phyloP scores from a whole-genome alignment of 2,113 vertebrate species.

The Oxyruncus cristatus region DNA sequence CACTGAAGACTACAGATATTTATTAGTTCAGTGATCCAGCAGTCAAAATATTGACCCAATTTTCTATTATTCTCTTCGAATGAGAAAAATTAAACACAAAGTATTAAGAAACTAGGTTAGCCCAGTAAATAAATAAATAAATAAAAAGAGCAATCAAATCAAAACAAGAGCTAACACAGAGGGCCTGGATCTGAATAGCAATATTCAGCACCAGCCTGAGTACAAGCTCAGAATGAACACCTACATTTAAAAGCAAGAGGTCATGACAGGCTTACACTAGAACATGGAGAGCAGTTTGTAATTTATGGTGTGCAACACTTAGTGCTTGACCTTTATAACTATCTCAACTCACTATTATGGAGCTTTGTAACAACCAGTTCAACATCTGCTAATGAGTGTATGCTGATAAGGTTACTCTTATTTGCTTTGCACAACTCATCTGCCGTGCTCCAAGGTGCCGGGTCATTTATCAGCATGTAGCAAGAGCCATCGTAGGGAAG shows the following conservation, averaged over 20 bases:
- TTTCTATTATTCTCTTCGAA: background rate
- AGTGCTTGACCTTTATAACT: background rate
- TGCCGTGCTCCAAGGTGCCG: conserved; percentile 65
- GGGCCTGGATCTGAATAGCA: background rate
- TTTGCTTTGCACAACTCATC: conserved; percentile 65
- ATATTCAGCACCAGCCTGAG: background rate
- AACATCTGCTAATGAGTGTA: conserved; percentile 86
- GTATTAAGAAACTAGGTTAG: background rate
- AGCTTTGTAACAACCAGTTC: conserved; percentile 85
- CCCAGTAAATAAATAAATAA: background rate
- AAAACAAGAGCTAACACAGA: background rate
- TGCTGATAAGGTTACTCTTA: conserved; percentile 78
- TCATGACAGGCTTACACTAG: background rate
- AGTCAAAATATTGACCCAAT: background rate
- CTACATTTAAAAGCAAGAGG: background rate
- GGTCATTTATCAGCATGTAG: conserved; percentile 73
- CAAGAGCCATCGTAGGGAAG: conserved; percentile 85
- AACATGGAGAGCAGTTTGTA: background rate
- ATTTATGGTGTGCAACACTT: background rate
- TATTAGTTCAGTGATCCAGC: background rate
- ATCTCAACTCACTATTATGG: conserved; percentile 71
- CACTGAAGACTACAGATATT: background rate
- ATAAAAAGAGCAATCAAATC: background rate
- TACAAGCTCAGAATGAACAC: background rate
- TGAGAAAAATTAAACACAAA: background rate